Base-by-base conservation (phyloP, 1,140 invertebrate species). In the Micrasema minimum region DNA sequence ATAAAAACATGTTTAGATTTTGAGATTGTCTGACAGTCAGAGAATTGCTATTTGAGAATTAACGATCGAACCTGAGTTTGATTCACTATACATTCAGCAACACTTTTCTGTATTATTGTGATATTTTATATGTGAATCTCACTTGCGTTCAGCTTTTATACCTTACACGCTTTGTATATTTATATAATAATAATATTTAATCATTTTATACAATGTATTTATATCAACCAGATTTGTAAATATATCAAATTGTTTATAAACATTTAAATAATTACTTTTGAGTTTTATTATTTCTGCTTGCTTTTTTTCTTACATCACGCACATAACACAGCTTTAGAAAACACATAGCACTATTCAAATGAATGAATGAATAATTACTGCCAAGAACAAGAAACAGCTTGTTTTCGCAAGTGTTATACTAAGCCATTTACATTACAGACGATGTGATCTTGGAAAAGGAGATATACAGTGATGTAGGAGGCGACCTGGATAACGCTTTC, bases 371-470 rank as follows among this genome's bases (percentile, higher is more conserved):
- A 31, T 31, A 2, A 31, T 31, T 31, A 31, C 26, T 31, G 2
- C 7, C 26, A 7, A 7, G 7, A 31, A 31, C 7, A 7, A 4
- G 26, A 31, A 31, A 31, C 26, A 31, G 26, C 26, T 7, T 31
- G 55, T 59, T 38, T 35, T 35, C 55, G 22, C 26, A 59, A 59
- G 55, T 59, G 35, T 59, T 22, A 41, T 59, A 41, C 37, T 59
- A 55, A 67, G 37, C 37, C 14, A 38, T 74, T 31, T 38, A 18
- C 48, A 70, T 77, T 79, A 77, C 92, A 99, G 97, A 99, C 92
- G 97, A 99, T 84, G 88, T 98, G 85, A 93, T 99, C 84, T 90
- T 91, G 79, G 96, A 97, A 86, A 99, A 98, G 89, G 96, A 99
- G 87, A 92, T 96, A 85, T 99, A 96, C 90, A 97, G 97, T 86